Evolutionary conservation across 2,888 invertebrate genomes (phyloP).

Genomic region (Troilus luridus): DNA sequence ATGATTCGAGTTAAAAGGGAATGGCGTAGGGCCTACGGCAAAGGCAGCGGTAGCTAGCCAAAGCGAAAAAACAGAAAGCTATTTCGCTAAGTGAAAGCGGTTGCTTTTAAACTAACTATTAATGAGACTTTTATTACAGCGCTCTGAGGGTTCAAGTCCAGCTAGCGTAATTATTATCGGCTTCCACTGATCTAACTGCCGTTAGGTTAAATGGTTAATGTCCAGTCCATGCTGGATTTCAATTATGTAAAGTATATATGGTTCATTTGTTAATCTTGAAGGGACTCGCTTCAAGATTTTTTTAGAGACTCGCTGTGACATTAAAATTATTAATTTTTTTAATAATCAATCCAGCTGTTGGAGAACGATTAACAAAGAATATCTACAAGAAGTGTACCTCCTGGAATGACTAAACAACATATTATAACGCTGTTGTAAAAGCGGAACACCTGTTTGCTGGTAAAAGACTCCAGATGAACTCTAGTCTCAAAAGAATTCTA

Average conservation of each 20-base stretch:
- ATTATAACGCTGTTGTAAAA: no score
- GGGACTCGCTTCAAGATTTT: no score
- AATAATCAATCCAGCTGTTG: no score
- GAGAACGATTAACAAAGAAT: no score
- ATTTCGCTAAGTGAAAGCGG: slow-evolving; percentile 51
- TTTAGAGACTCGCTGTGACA: no score
- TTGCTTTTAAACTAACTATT: slow-evolving; percentile 40
- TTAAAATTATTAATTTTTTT: no score
- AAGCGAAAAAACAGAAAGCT: neutral
- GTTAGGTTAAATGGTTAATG: neutral
- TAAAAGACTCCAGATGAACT: no score
- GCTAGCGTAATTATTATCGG: neutral
- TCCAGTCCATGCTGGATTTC: neutral
- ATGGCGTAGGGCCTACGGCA: neutral
- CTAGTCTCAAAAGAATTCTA: no score
- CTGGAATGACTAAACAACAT: no score
- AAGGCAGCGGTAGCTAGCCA: neutral
- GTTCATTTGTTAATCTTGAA: no score
- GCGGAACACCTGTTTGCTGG: no score
- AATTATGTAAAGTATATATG: neutral
- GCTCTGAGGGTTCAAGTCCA: neutral
- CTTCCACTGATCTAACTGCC: neutral
- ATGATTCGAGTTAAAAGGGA: slow-evolving; percentile 26
- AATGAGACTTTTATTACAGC: slow-evolving; percentile 41
- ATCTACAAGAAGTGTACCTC: no score